Evolutionary conservation across 2,888 invertebrate species (phyloP).

Genomic region (Hypomecis punctinalis): DNA sequence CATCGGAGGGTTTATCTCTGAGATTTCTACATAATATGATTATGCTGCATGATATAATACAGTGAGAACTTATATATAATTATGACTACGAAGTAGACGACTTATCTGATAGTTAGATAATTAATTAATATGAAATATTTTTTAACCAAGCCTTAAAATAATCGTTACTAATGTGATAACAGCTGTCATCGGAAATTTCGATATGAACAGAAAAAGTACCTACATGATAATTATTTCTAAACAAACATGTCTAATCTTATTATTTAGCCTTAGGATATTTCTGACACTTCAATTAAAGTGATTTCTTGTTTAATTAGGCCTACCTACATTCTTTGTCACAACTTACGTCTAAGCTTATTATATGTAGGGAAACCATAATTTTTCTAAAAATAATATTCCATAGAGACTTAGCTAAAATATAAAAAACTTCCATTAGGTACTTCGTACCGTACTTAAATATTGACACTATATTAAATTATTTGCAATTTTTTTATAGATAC

Average conservation of each 20-base stretch:
- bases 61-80: no score
- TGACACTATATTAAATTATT: no score
- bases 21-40: no score
- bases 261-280: conserved; percentile 19
- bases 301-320: conserved; percentile 28
- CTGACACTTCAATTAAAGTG: conserved; percentile 20
- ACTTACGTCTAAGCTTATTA: conserved; percentile 12
- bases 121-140: no score
- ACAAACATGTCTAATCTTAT: conserved; percentile 19
- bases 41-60: no score
- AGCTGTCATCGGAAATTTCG: neutral
- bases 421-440: neutral
- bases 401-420: neutral
- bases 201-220: neutral
- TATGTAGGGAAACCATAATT: conserved; percentile 13
- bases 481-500: no score
- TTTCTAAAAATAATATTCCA: neutral
- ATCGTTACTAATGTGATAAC: neutral
- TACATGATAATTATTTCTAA: conserved; percentile 26
- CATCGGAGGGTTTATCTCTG: no score
- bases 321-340: conserved; percentile 20
- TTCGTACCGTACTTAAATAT: neutral
- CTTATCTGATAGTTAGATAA: no score
- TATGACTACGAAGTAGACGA: no score
- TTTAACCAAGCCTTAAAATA: no score